Evolutionary conservation across 1,140 invertebrate species (phyloP), one percentile per base, ranked within the genome.

Genomic region (Coboldia fuscipes): DNA sequence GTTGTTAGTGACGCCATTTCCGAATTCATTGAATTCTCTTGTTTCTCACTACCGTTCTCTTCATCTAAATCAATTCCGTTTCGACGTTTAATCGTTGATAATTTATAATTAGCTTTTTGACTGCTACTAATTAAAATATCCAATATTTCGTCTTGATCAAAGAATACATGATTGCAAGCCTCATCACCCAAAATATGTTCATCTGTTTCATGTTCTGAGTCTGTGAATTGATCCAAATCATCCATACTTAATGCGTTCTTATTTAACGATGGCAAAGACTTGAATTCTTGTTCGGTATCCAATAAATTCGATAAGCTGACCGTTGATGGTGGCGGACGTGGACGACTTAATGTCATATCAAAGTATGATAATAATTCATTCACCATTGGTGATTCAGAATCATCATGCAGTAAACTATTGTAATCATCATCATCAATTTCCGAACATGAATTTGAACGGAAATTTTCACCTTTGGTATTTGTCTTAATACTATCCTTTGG

Each of bases 321-420:
- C 34, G 40, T 46, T 31, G 45, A 51, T 35, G 54, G 48, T n/a
- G n/a, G n/a, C n/a, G n/a, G n/a, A n/a, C n/a, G n/a, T n/a, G n/a
- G n/a, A n/a, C n/a, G n/a, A 31, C 51, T 41, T 14, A 55, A 39
- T 41, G 53, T 50, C 48, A 51, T 54, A 15, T 55, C 52, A 20
- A 54, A 55, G 42, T 55, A 55, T 5, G 52, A 50, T 30, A 55
- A 23, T 32, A 55, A 29, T 41, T 55, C 52, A 18, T 41, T 50
- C 34, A 50, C 42, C 30, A 55, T 27, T n/a, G 52, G 51, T 15
- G 48, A 43, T 29, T 37, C 39, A 2, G 39, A 28, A 37, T 45
- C 42, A 21, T 45, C 43, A 30, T 45, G 46, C 19, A 55, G 41
- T 18, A 55, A 41, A 37, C 51, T 54, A 29, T 55, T 48, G 16